Conservation (phyloP, 2,797 vertebrate genomes). For the Sciurus vulgaris region DNA sequence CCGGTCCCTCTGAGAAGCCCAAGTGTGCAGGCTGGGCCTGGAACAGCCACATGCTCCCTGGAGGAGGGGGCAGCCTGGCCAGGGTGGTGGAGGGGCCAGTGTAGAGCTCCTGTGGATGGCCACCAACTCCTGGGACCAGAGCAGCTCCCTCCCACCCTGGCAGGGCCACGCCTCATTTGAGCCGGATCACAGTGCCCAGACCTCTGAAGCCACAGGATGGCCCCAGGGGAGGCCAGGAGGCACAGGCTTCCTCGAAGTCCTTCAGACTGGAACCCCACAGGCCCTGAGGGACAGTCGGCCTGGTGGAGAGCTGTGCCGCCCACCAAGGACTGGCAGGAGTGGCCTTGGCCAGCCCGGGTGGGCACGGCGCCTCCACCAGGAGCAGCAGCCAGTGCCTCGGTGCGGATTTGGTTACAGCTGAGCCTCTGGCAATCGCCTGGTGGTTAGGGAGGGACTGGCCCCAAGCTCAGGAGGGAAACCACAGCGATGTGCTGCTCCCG, state of each 20-base stretch:
- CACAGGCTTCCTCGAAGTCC: no score
- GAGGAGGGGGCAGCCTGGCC: not conserved
- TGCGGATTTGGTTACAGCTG: not conserved
- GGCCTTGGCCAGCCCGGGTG: not conserved
- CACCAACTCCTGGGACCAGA: not conserved
- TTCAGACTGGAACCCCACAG: fast-evolving
- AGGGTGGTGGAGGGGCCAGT: no score
- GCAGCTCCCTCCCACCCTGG: not conserved
- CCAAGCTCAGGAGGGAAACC: not conserved
- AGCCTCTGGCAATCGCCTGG: not conserved
- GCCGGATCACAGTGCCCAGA: not conserved
- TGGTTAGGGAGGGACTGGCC: slow-evolving; percentile 47
- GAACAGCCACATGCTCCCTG: not conserved
- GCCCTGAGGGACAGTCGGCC: no score
- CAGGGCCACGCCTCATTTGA: not conserved
- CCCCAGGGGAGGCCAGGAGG: not conserved
- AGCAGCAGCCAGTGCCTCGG: not conserved
- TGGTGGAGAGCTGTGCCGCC: fast-evolving
- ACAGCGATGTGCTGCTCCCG: not conserved
- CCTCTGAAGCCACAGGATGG: not conserved
- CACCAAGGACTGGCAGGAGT: fast-evolving
- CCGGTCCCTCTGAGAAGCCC: not conserved
- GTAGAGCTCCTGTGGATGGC: fast-evolving
- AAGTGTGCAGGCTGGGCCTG: fast-evolving
- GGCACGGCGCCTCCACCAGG: not conserved